phyloP scores from a whole-genome alignment of 1,140 invertebrate genomes.

The Eumaeus atala region DNA sequence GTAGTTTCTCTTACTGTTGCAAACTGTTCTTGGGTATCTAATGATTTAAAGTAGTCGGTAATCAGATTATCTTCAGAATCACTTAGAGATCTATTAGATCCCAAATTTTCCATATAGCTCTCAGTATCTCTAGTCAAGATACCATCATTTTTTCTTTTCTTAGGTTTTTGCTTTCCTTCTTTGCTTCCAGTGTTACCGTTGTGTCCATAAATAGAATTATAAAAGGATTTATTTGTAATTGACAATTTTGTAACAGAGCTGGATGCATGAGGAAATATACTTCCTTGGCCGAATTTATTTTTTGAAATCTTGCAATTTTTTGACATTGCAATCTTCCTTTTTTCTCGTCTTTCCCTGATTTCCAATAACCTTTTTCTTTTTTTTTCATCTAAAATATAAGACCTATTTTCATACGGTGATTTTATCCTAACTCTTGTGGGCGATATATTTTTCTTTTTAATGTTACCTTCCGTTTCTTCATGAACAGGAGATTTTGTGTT shows the following conservation, averaged over 20 bases:
- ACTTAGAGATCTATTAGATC: too few relatives aligned
- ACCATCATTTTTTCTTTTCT: constrained; percentile 22
- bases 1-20: too few relatives aligned
- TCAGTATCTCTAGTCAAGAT: constrained; percentile 20
- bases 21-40: too few relatives aligned
- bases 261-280: constrained; percentile 41
- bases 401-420: constrained; percentile 62
- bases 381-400: constrained; percentile 50
- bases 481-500: constrained; percentile 37
- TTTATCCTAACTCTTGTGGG: constrained; percentile 49
- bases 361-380: constrained; percentile 54
- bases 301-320: constrained; percentile 49
- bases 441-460: constrained; percentile 35
- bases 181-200: constrained; percentile 24
- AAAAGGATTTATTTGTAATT: constrained; percentile 64
- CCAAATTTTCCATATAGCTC: constrained; percentile 24
- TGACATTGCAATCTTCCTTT: constrained; percentile 42
- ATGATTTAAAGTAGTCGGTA: too few relatives aligned
- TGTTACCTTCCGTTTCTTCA: constrained; percentile 42
- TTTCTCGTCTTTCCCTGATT: constrained; percentile 53
- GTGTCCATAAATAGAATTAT: constrained; percentile 62
- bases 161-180: constrained; percentile 25
- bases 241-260: constrained; percentile 61
- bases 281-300: constrained; percentile 39
- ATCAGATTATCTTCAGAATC: constrained; percentile 40